phyloP scores from a whole-genome alignment of 2,113 vertebrate species.

The Orcinus orca region DNA sequence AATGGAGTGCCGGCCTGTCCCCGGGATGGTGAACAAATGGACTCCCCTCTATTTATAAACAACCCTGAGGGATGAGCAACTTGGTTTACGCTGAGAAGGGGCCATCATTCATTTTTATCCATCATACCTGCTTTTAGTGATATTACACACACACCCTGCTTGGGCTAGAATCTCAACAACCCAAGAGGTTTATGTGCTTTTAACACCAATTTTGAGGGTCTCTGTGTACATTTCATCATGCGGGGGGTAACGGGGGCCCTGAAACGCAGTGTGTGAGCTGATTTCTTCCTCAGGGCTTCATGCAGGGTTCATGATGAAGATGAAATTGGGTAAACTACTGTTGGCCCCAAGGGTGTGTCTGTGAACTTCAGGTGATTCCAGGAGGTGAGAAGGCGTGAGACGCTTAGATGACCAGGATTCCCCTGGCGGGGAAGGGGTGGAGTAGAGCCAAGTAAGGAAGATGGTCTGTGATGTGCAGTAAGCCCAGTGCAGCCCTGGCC shows the following conservation, averaged over 20 bases:
- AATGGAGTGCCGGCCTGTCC: slow-evolving; percentile 84
- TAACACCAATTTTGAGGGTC: slow-evolving; percentile 87
- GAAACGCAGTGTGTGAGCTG: slow-evolving; percentile 63
- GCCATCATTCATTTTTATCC: slow-evolving; percentile 88
- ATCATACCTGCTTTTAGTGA: slow-evolving; percentile 89
- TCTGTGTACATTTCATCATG: slow-evolving; percentile 85
- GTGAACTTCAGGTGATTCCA: slow-evolving; percentile 37
- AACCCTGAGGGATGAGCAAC: slow-evolving; percentile 85
- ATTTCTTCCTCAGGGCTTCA: slow-evolving; percentile 62
- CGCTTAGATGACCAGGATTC: background rate
- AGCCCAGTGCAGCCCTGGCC: background rate
- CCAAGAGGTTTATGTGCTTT: slow-evolving; percentile 89
- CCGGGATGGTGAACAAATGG: slow-evolving; percentile 82
- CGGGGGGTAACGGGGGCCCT: slow-evolving; percentile 57
- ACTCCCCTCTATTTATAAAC: slow-evolving; percentile 88
- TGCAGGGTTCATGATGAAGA: slow-evolving; percentile 50
- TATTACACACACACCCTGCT: slow-evolving; percentile 83
- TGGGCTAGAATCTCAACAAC: slow-evolving; percentile 86
- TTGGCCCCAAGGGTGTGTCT: slow-evolving; percentile 62
- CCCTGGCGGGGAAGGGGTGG: background rate
- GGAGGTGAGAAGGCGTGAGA: background rate
- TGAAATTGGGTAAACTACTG: slow-evolving; percentile 64
- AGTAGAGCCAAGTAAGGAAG: background rate
- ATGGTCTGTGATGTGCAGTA: no score
- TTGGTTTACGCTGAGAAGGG: slow-evolving; percentile 85